Evolutionary conservation across 37 sponge, comb jelly and placozoan genomes (phyloP).

Genomic region (Bolinopsis microptera): DNA sequence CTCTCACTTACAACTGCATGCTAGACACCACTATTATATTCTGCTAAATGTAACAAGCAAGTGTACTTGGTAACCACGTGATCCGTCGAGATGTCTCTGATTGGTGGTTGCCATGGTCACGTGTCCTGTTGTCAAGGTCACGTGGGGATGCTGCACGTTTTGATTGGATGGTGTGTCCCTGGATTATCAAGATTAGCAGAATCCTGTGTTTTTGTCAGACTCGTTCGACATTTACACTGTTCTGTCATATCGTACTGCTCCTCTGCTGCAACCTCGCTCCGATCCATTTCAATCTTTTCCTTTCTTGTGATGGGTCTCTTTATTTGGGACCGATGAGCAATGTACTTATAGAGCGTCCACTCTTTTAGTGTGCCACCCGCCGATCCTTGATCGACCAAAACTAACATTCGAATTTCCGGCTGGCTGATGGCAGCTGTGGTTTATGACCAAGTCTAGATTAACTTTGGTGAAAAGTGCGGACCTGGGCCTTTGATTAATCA

Average conservation of each 20-base stretch:
- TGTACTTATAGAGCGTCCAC: too few relatives aligned
- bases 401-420: too few relatives aligned
- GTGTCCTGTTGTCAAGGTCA: not conserved
- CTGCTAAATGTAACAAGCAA: conserved; percentile 53
- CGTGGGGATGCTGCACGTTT: not conserved
- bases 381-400: too few relatives aligned
- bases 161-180: not conserved
- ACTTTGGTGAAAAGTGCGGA: too few relatives aligned
- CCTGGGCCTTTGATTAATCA: too few relatives aligned
- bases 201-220: not conserved
- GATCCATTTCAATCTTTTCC: too few relatives aligned
- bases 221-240: not conserved
- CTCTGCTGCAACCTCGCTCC: too few relatives aligned
- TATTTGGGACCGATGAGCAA: too few relatives aligned
- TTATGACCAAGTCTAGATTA: too few relatives aligned
- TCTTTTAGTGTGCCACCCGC: too few relatives aligned
- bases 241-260: not conserved
- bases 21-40: not conserved
- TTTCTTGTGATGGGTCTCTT: too few relatives aligned
- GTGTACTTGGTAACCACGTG: conserved; percentile 41
- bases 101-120: not conserved
- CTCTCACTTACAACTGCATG: not conserved
- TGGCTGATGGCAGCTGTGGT: too few relatives aligned
- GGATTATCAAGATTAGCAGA: not conserved
- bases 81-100: not conserved